These are phyloP conservation scores for Coluber constrictor DNA, from an alignment of 2,797 vertebrate species.

Conservation along the genomic window DNA sequence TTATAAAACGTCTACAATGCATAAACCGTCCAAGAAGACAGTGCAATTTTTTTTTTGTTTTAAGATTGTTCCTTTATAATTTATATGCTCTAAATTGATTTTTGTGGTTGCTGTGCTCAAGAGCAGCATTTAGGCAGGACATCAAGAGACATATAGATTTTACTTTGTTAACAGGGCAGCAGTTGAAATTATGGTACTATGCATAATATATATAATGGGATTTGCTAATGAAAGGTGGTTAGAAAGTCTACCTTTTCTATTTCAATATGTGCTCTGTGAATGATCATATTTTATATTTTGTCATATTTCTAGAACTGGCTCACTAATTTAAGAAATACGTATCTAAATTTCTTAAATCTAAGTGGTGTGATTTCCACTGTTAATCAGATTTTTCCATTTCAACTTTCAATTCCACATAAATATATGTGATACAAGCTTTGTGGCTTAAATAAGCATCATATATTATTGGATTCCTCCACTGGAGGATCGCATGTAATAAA, in stretches of 20 bases:
- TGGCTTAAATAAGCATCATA: not conserved
- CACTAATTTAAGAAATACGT: not conserved
- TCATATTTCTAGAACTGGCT: not conserved
- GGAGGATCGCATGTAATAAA: not conserved
- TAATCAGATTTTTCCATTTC: not conserved
- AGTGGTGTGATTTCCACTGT: not conserved
- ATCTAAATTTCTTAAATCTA: not conserved
- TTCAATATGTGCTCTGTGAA: not conserved
- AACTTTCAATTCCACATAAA: not conserved
- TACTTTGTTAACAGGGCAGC: not conserved
- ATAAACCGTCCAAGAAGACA: slow-evolving; percentile 2
- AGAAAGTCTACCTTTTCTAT: not conserved
- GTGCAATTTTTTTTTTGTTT: not conserved
- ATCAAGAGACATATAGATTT: not conserved
- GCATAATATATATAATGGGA: not conserved
- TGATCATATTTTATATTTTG: not conserved
- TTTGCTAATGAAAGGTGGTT: not conserved
- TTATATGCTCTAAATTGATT: not conserved
- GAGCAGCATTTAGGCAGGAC: not conserved
- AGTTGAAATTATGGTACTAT: not conserved
- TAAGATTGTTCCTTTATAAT: not conserved
- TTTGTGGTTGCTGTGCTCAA: not conserved
- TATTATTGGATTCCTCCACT: not conserved
- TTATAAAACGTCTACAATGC: slow-evolving; percentile 16
- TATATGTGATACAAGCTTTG: not conserved